These are phyloP conservation scores for Anguilla marmorata DNA, from an alignment of 2,797 vertebrate species.

Conservation along the genomic window DNA sequence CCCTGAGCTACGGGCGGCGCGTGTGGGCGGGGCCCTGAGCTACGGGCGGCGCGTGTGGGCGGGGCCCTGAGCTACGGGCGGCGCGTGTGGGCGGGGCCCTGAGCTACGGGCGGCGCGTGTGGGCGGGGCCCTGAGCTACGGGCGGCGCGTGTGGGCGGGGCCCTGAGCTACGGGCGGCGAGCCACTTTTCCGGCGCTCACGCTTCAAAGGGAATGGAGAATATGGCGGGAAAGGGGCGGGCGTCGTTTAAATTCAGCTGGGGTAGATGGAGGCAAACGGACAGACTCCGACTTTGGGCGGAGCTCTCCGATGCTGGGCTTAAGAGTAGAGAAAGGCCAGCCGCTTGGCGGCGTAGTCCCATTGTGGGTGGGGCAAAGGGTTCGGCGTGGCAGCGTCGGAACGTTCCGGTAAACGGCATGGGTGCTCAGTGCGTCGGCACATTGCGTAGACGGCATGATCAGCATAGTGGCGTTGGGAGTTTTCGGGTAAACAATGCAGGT, in stretches of 20 bases:
- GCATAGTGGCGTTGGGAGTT: background rate
- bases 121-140: too few species aligned
- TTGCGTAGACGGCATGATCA: background rate
- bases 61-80: too few species aligned
- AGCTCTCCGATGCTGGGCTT: slow-evolving; percentile 28
- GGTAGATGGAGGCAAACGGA: slow-evolving; percentile 48
- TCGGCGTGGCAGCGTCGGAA: background rate
- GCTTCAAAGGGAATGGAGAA: slow-evolving; percentile 57
- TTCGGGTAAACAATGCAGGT: background rate
- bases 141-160: too few species aligned
- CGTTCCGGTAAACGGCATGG: background rate
- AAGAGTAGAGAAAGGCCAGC: background rate
- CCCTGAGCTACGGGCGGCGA: slow-evolving; percentile 31
- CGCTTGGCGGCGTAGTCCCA: background rate
- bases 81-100: too few species aligned
- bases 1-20: too few species aligned
- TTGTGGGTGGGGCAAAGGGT: background rate
- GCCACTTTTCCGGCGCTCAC: background rate
- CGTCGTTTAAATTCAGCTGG: slow-evolving; percentile 57
- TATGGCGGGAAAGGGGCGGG: slow-evolving; percentile 44
- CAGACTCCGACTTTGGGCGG: slow-evolving; percentile 45
- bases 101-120: too few species aligned
- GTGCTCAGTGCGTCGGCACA: background rate
- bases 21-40: slow-evolving; percentile 14
- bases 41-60: slow-evolving; percentile 3